These are phyloP conservation scores for Amphimedon queenslandica DNA, from an alignment of 37 sponge, comb jelly and placozoan species.

Conservation along the genomic window DNA sequence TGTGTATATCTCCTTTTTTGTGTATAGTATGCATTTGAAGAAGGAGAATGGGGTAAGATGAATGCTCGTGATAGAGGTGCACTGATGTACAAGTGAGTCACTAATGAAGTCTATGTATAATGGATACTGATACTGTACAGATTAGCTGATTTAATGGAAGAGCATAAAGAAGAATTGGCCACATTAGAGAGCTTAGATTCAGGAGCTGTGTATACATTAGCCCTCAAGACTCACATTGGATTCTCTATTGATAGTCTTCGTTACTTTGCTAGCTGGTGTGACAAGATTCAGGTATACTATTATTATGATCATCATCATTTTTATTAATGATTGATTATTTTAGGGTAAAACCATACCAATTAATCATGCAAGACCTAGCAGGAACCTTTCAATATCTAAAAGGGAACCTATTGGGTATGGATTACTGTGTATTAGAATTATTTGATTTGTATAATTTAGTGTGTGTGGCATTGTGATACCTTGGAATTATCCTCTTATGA, in stretches of 20 bases:
- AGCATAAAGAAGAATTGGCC: constrained; percentile 91
- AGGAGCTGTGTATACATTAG: constrained; percentile 94
- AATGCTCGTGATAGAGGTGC: constrained; percentile 87
- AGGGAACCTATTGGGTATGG: constrained; percentile 86
- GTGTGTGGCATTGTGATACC: constrained; percentile 86
- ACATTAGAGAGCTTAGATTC: constrained; percentile 86
- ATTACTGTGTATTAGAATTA: neutral
- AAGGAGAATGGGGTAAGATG: constrained; percentile 91
- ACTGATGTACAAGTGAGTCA: constrained; percentile 68
- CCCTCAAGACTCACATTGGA: constrained; percentile 94
- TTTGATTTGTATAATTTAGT: constrained; percentile 22
- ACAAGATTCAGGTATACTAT: constrained; percentile 83
- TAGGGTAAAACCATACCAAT: constrained; percentile 85
- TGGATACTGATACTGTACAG: constrained; percentile 15
- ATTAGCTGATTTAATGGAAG: constrained; percentile 92
- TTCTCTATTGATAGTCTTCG: constrained; percentile 93
- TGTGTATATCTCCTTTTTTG: neutral
- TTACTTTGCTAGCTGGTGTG: constrained; percentile 97
- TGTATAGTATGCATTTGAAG: constrained; percentile 71
- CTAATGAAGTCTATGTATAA: neutral
- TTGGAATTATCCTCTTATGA: constrained; percentile 98
- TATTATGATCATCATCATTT: neutral
- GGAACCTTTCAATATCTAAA: constrained; percentile 81
- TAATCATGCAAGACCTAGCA: constrained; percentile 89
- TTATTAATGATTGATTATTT: neutral